Conservation (phyloP, 2,888 invertebrate genomes). For the Philereme transversata region DNA sequence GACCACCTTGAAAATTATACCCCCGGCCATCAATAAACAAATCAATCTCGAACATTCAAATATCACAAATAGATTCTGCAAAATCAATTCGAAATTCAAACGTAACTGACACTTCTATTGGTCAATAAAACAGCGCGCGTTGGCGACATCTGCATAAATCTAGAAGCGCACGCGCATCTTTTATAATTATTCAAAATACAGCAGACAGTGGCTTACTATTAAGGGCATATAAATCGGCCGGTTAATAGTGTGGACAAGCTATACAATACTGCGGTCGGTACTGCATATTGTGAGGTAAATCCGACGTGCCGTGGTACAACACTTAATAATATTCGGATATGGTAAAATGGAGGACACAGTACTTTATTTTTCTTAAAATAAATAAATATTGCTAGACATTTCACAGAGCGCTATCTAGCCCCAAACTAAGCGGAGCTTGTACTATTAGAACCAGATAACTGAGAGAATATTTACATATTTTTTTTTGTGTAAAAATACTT, state of each 20-base stretch:
- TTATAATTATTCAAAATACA: conserved; percentile 75
- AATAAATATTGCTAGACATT: no score
- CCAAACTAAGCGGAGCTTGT: no score
- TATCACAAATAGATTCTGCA: conserved; percentile 39
- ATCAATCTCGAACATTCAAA: conserved; percentile 36
- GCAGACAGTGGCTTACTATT: conserved; percentile 55
- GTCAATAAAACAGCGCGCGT: conserved; percentile 56
- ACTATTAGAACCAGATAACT: no score
- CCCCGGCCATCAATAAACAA: conserved; percentile 27
- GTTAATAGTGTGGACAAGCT: conserved; percentile 73
- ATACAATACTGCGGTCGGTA: conserved; percentile 65
- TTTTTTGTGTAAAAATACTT: no score
- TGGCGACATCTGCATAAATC: conserved; percentile 60
- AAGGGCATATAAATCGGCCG: conserved; percentile 72
- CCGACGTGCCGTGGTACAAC: conserved; percentile 45
- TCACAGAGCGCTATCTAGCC: no score
- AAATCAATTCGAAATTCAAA: conserved; percentile 48
- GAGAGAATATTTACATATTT: no score
- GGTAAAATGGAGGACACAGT: background rate
- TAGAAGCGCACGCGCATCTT: conserved; percentile 55
- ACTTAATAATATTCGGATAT: conserved; percentile 27
- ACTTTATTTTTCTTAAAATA: no score
- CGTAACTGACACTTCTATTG: conserved; percentile 57
- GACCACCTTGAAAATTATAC: conserved; percentile 35
- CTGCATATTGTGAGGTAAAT: conserved; percentile 52